Percentiles rank a stretch among this genome's conserved stretches.
Evolutionary conservation across 2,113 vertebrate species (phyloP).

Genomic region (Toxotes chatareus): DNA sequence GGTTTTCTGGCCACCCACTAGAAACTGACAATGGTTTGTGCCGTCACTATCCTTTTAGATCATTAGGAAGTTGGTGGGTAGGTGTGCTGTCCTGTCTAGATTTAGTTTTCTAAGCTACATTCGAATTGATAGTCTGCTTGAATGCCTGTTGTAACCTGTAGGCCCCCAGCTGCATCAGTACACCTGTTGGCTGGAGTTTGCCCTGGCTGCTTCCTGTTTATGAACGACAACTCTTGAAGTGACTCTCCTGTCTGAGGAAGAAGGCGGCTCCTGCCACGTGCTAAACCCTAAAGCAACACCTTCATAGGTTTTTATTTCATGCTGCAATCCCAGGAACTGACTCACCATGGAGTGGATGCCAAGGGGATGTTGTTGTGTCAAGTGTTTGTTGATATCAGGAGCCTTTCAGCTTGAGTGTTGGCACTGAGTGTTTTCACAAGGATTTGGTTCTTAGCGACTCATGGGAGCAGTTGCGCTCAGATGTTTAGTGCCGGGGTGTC

Average conservation of each 20-base stretch:
- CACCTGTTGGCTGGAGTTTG: conserved; percentile 68
- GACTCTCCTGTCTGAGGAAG: conserved; percentile 47
- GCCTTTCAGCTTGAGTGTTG: conserved; percentile 31
- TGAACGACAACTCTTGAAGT: conserved; percentile 31
- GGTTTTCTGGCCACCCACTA: neutral
- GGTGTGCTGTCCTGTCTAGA: conserved; percentile 39
- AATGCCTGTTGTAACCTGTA: conserved; percentile 70
- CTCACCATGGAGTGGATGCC: conserved; percentile 39
- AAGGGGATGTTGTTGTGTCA: conserved; percentile 46
- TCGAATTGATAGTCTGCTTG: conserved; percentile 30
- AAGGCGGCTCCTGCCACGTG: conserved; percentile 62
- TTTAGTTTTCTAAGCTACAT: conserved; percentile 31
- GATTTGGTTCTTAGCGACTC: conserved; percentile 39
- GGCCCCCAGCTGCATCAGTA: conserved; percentile 61
- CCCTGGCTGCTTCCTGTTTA: conserved; percentile 53
- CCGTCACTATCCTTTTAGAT: neutral
- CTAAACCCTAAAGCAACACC: conserved; percentile 52
- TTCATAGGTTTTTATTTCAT: conserved; percentile 41
- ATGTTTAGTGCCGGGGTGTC: neutral
- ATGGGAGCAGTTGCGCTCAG: neutral
- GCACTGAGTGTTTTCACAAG: conserved; percentile 39
- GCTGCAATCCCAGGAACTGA: conserved; percentile 55
- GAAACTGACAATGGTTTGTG: neutral
- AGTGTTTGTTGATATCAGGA: conserved; percentile 59
- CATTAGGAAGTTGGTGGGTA: conserved; percentile 13